Evolutionary conservation across 2,888 invertebrate species (phyloP).

Genomic region (Prosapia bicincta): DNA sequence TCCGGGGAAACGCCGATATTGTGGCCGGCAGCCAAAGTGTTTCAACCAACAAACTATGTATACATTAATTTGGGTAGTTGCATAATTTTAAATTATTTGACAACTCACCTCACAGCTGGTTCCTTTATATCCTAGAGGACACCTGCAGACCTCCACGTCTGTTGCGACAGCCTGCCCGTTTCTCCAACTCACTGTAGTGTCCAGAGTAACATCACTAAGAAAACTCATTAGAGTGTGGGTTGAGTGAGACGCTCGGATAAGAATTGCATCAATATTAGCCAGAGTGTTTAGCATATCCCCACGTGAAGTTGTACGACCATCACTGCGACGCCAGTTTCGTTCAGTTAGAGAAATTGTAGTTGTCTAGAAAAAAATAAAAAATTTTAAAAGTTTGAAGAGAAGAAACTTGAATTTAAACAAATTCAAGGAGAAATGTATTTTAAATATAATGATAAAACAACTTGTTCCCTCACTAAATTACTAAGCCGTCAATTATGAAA

Average conservation of each 20-base stretch:
- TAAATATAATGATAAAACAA: slow-evolving; percentile 9
- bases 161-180: slow-evolving; percentile 61
- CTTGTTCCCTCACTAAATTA: no score
- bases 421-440: neutral
- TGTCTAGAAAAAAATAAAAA: slow-evolving; percentile 13
- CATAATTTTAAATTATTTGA: no score
- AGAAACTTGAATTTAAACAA: neutral
- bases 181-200: slow-evolving; percentile 66
- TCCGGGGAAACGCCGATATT: no score
- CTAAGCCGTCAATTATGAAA: no score
- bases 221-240: slow-evolving; percentile 60
- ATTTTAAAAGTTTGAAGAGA: slow-evolving; percentile 10
- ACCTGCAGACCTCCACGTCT: slow-evolving; percentile 82
- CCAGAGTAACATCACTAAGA: slow-evolving; percentile 82
- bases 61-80: no score
- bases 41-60: no score
- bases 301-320: slow-evolving; percentile 60
- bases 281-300: slow-evolving; percentile 82
- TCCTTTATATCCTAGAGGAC: slow-evolving; percentile 77
- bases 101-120: slow-evolving; percentile 71
- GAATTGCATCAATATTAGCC: slow-evolving; percentile 74
- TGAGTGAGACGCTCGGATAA: slow-evolving; percentile 76
- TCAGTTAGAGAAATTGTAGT: slow-evolving; percentile 56
- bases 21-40: no score
- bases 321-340: slow-evolving; percentile 58